These are phyloP conservation scores for Cladopsammia gracilis DNA, from an alignment of 64 coral and sea anemone genomes.

Conservation along the genomic window DNA sequence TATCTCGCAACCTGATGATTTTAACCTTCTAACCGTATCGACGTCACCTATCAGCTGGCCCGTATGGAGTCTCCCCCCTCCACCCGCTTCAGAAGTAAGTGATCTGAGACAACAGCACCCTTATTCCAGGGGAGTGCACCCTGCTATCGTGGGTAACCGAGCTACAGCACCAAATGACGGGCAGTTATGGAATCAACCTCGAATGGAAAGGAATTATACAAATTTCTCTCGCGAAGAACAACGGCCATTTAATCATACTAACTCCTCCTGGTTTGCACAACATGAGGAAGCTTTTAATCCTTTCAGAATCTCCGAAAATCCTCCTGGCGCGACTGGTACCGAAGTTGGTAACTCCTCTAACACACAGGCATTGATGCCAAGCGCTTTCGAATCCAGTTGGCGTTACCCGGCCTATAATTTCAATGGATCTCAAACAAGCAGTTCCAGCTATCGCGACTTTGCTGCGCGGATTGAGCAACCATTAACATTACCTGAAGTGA, in stretches of 20 bases:
- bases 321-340: background rate
- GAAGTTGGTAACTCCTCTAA: background rate
- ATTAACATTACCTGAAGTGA: background rate
- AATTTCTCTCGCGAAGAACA: too few relatives aligned
- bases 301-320: background rate
- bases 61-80: background rate
- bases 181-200: constrained; percentile 2
- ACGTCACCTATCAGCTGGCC: background rate
- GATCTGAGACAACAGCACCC: background rate
- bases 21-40: background rate
- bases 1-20: background rate
- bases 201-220: background rate
- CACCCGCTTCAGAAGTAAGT: background rate
- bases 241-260: background rate
- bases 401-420: background rate
- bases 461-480: background rate
- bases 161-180: background rate
- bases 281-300: background rate
- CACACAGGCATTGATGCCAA: background rate
- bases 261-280: background rate
- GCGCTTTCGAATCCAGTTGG: background rate
- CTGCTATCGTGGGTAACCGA: background rate
- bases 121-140: background rate
- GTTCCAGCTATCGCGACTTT: background rate
- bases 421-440: background rate